Percentiles rank a stretch among this genome's conserved stretches.
phyloP scores from a whole-genome alignment of 1,140 invertebrate species.

The Muscidifurax raptorellus region DNA sequence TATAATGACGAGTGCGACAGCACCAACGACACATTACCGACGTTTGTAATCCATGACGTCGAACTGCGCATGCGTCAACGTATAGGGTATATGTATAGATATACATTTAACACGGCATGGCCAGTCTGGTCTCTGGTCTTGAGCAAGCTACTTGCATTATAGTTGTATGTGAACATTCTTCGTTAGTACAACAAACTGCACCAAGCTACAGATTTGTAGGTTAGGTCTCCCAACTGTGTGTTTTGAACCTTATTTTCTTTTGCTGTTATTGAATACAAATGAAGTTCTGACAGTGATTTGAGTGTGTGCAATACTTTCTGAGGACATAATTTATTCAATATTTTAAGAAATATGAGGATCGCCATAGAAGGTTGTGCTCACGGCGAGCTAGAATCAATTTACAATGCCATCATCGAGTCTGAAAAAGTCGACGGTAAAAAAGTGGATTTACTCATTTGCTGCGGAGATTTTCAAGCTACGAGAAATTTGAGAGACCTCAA shows the following conservation, averaged over 20 bases:
- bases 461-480: conserved; percentile 97
- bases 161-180: no score
- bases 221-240: not conserved
- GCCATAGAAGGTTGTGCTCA: conserved; percentile 98
- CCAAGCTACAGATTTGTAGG: not conserved
- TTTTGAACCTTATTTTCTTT: not conserved
- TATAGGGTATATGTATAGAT: no score
- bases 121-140: no score
- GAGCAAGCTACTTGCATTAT: no score
- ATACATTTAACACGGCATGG: no score
- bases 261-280: not conserved
- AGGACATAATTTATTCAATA: not conserved
- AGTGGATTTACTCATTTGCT: conserved; percentile 95
- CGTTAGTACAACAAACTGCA: no score
- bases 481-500: conserved; percentile 86
- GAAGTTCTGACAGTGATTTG: not conserved
- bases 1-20: no score
- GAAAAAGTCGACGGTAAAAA: conserved; percentile 84
- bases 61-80: no score
- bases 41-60: no score
- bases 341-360: conserved; percentile 86
- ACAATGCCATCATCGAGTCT: conserved; percentile 86
- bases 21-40: no score
- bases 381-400: conserved; percentile 97
- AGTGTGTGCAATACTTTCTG: no score